A percentile compares a stretch with the other conserved stretches of the same genome.
phyloP scores from a whole-genome alignment of 2,888 invertebrate species.

The Trachelus stipa region DNA sequence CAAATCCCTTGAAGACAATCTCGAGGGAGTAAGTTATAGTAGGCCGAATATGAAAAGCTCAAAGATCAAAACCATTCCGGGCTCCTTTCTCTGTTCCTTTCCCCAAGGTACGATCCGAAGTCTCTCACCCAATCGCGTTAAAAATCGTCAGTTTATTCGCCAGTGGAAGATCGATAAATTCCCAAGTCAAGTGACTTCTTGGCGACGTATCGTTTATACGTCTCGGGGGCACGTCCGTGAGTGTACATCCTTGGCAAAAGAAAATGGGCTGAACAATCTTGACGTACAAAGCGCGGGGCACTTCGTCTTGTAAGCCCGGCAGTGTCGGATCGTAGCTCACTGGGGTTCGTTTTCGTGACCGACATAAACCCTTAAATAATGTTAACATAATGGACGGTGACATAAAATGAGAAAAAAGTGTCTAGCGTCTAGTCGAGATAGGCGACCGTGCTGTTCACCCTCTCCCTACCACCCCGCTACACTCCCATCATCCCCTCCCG shows the following conservation, averaged over 20 bases:
- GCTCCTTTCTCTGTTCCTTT: neutral
- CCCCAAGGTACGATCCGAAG: neutral
- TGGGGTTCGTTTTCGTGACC: neutral
- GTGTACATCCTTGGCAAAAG: neutral
- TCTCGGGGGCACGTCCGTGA: neutral
- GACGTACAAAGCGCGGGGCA: neutral
- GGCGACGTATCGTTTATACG: neutral
- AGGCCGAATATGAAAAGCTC: neutral
- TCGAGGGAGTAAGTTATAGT: neutral
- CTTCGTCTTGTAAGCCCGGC: neutral
- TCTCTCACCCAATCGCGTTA: neutral
- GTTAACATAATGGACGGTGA: slow-evolving; percentile 22
- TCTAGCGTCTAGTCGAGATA: neutral
- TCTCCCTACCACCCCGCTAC: neutral
- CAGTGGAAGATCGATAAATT: neutral
- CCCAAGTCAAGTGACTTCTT: neutral
- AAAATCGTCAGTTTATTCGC: neutral
- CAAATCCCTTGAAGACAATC: neutral
- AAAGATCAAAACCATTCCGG: neutral
- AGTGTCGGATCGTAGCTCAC: neutral
- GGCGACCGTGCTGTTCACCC: neutral
- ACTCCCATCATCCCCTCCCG: neutral
- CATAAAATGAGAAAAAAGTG: slow-evolving; percentile 24
- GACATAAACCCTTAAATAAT: neutral
- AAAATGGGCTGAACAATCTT: neutral